Conservation (phyloP, 2,888 invertebrate genomes). For the Agriopis aurantiaria region DNA sequence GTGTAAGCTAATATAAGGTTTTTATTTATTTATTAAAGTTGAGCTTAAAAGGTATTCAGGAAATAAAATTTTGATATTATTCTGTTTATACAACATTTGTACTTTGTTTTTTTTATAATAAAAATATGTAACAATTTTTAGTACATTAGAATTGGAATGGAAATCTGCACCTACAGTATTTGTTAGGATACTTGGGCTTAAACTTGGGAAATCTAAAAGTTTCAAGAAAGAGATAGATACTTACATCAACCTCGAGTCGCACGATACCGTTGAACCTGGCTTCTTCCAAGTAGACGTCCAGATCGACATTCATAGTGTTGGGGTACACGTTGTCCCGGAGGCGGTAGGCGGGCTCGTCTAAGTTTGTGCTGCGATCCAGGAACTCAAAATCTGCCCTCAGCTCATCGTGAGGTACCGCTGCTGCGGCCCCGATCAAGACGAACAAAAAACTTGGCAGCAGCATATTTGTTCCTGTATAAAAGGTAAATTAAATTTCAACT, state of each 20-base stretch:
- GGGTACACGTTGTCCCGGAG: conserved; percentile 68
- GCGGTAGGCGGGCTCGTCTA: conserved; percentile 70
- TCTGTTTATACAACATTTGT: no score
- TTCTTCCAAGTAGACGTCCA: conserved; percentile 69
- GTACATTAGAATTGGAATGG: no score
- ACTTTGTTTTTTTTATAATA: no score
- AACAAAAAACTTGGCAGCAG: conserved; percentile 57
- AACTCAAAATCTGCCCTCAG: conserved; percentile 68
- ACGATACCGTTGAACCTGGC: conserved; percentile 67
- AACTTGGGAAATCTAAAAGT: no score
- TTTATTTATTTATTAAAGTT: no score
- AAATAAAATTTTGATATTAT: no score
- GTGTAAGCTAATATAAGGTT: no score
- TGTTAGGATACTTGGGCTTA: no score
- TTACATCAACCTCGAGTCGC: conserved; percentile 62
- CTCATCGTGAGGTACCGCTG: conserved; percentile 64
- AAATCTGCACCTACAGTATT: no score
- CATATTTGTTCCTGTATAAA: conserved; percentile 64
- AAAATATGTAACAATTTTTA: no score
- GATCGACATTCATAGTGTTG: conserved; percentile 58
- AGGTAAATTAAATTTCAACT: background rate
- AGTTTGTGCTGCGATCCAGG: conserved; percentile 61
- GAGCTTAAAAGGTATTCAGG: no score
- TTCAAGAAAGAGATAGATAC: conserved; percentile 39
- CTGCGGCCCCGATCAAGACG: conserved; percentile 60